Conservation (phyloP, 37 sponge, comb jelly and placozoan genomes). For the Crambe crambe region DNA sequence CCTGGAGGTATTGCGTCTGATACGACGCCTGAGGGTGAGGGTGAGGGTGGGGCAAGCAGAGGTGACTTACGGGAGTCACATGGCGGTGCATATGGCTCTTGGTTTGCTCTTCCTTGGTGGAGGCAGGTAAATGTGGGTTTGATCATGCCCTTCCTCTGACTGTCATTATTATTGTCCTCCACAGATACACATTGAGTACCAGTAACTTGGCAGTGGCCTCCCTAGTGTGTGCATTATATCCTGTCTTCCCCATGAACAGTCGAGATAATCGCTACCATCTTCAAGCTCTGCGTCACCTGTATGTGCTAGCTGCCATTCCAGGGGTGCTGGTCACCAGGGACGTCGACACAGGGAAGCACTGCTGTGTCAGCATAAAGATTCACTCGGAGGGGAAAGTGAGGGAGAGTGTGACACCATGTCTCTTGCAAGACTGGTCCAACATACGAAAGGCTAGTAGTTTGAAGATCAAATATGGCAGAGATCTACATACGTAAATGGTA, state of each 20-base stretch:
- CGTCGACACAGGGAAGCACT: slow-evolving; percentile 44
- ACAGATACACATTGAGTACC: slow-evolving; percentile 67
- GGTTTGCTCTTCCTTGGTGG: slow-evolving; percentile 95
- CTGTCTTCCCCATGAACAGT: slow-evolving; percentile 65
- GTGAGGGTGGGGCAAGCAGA: slow-evolving; percentile 39
- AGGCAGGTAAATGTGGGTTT: slow-evolving; percentile 42
- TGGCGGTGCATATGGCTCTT: slow-evolving; percentile 95
- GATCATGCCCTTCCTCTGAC: background rate
- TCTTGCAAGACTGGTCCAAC: slow-evolving; percentile 53
- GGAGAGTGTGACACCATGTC: slow-evolving; percentile 39
- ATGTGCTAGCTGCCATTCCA: slow-evolving; percentile 79
- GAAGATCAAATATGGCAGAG: background rate
- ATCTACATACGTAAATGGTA: background rate
- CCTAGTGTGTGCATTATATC: slow-evolving; percentile 72
- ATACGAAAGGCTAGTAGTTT: slow-evolving; percentile 31
- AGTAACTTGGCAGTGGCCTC: slow-evolving; percentile 77
- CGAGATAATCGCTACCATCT: slow-evolving; percentile 87
- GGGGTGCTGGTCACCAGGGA: slow-evolving; percentile 73
- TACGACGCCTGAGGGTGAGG: slow-evolving; percentile 51
- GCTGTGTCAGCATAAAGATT: slow-evolving; percentile 63
- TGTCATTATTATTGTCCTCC: background rate
- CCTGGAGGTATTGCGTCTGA: slow-evolving; percentile 68
- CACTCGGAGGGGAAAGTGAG: background rate
- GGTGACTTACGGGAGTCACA: slow-evolving; percentile 86
- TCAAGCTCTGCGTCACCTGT: slow-evolving; percentile 91